phyloP scores from a whole-genome alignment of 2,888 invertebrate genomes.

The Erpobdella octoculata region DNA sequence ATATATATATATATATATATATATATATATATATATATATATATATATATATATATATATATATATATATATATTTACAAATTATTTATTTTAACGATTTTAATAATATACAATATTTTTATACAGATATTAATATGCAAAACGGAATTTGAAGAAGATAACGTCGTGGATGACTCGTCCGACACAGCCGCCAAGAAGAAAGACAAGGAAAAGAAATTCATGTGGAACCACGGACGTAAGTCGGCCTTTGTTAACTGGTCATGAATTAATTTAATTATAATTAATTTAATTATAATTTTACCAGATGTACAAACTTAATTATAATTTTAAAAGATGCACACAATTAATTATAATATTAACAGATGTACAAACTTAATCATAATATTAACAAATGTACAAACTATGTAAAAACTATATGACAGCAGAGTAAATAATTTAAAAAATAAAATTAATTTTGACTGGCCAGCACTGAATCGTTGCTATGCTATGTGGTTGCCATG shows the following conservation, averaged over 20 bases:
- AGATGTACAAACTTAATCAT: no score
- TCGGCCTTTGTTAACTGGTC: conserved; percentile 10
- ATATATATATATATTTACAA: no score
- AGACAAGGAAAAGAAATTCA: conserved; percentile 69
- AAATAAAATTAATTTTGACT: no score
- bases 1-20: not conserved
- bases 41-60: not conserved
- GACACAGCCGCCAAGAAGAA: conserved; percentile 43
- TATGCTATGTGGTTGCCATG: no score
- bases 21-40: not conserved
- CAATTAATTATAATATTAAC: no score
- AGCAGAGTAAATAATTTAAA: no score
- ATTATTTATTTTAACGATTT: not conserved
- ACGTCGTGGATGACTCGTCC: conserved; percentile 5
- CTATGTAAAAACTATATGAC: no score
- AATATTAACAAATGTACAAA: no score
- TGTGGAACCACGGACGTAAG: conserved; percentile 78
- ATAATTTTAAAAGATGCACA: no score
- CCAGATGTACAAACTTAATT: no score
- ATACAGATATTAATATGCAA: conserved; percentile 1
- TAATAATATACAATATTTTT: not conserved
- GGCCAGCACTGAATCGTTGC: no score
- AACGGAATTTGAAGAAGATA: conserved; percentile 11
- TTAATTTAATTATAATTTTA: not conserved
- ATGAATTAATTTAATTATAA: not conserved